These are phyloP conservation scores for Agrilus mali DNA, from an alignment of 2,888 invertebrate species.

Conservation along the genomic window DNA sequence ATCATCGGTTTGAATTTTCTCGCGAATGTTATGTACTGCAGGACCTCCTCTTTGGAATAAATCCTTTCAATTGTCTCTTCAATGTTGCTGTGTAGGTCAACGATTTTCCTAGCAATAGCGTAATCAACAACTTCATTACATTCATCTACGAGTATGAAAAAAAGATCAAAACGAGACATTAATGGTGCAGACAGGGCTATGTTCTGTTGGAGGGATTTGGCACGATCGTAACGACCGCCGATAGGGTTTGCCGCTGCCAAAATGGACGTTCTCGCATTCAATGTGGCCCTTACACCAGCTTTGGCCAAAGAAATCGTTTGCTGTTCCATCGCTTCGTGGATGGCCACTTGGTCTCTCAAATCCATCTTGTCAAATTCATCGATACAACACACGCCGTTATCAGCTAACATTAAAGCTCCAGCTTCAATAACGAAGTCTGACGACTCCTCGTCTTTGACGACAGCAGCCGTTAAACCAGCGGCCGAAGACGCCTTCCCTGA, in stretches of 20 bases:
- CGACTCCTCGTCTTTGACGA: slow-evolving; percentile 95
- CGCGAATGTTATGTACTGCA: slow-evolving; percentile 93
- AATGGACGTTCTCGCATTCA: slow-evolving; percentile 96
- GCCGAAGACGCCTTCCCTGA: slow-evolving; percentile 97
- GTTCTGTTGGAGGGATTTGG: slow-evolving; percentile 89
- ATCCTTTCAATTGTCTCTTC: slow-evolving; percentile 66
- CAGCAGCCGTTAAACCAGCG: slow-evolving; percentile 97
- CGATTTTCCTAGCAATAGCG: slow-evolving; percentile 90
- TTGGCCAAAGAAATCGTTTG: slow-evolving; percentile 98
- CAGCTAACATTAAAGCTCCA: slow-evolving; percentile 98
- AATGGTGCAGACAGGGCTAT: slow-evolving; percentile 89
- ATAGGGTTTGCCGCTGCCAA: slow-evolving; percentile 97
- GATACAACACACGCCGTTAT: slow-evolving; percentile 97
- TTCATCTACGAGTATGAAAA: slow-evolving; percentile 96
- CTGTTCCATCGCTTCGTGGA: slow-evolving; percentile 99
- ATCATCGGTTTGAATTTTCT: slow-evolving; percentile 87
- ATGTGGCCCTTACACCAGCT: slow-evolving; percentile 91
- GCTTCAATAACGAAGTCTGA: slow-evolving; percentile 99
- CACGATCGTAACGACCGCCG: slow-evolving; percentile 91
- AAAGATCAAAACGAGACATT: slow-evolving; percentile 97
- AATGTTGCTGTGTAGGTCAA: slow-evolving; percentile 83
- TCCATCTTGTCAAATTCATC: slow-evolving; percentile 99
- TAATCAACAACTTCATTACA: slow-evolving; percentile 92
- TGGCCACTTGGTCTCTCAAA: slow-evolving; percentile 91
- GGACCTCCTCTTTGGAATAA: slow-evolving; percentile 80